Percentiles rank a stretch among this genome's conserved stretches.
phyloP scores from a whole-genome alignment of 2,113 vertebrate genomes.

The Macrotus californicus region DNA sequence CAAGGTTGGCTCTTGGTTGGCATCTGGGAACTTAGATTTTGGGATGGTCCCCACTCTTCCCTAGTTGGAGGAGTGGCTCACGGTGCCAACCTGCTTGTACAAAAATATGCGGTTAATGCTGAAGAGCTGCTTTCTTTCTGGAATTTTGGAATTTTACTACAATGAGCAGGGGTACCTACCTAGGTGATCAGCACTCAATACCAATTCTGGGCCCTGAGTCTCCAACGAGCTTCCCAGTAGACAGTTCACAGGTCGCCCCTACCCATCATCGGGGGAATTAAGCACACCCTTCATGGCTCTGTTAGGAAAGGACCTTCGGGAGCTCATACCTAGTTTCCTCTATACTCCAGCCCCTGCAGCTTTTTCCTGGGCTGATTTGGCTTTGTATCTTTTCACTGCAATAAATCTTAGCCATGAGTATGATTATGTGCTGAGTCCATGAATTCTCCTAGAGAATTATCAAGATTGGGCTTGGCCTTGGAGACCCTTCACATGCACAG shows the following conservation, averaged over 20 bases:
- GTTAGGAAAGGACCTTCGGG: not conserved
- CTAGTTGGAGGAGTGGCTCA: not conserved
- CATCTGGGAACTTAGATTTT: not conserved
- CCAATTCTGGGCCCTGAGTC: not conserved
- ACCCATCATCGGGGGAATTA: not conserved
- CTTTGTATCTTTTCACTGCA: not conserved
- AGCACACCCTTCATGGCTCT: fast-evolving
- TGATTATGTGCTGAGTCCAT: not conserved
- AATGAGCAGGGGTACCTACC: too few relatives aligned
- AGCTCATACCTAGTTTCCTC: not conserved
- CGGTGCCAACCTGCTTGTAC: too few relatives aligned
- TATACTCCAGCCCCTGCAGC: fast-evolving
- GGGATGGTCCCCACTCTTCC: not conserved
- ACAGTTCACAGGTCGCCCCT: fast-evolving
- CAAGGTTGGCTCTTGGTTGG: not conserved
- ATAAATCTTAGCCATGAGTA: not conserved
- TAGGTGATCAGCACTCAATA: too few relatives aligned
- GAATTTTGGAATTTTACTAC: not conserved
- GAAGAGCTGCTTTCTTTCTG: not conserved
- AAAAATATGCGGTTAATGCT: not conserved
- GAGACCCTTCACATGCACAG: not conserved
- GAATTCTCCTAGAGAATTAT: not conserved
- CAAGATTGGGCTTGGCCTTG: not conserved
- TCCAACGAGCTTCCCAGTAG: not conserved
- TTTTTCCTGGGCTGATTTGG: not conserved